Evolutionary conservation across 2,797 vertebrate genomes (phyloP), one percentile per base, ranked within the genome.

Genomic region (Diplodus puntazzo): DNA sequence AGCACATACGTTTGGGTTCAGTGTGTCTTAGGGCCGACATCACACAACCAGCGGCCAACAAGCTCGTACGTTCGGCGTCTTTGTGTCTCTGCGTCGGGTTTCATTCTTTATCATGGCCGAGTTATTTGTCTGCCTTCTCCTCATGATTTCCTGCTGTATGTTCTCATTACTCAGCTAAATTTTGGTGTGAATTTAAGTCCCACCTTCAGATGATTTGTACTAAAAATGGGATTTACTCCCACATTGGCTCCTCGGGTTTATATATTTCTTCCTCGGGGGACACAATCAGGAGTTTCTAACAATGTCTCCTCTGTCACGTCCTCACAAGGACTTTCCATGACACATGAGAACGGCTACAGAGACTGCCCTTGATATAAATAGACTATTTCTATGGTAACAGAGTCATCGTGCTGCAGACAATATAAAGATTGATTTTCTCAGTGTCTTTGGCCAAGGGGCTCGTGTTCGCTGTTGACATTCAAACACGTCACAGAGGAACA

Each of bases 271-370:
- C 39, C 16, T 14, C 1, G 16, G 61, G 61, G 17, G 25, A 23
- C 16, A 48, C 5, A 45, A 23, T 11, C 34, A 49, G 23, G 59
- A 57, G 57, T 75, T 57, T 66, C 11, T 66, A 66, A 53, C 65
- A 17, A 9, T 25, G 62, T 75, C 69, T 90, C 79, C 65, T 77
- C 77, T 76, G 65, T 43, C 17, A 0, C 34, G 83, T 69, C 88
- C 82, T 87, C 82, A 77, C 84, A 92, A 92, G 87, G 87, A 89
- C 89, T 81, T 83, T 87, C 65, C 52, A 60, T 80, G 92, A 87
- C 88, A 93, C 21, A 66, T 0, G 90, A 92, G 89, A 84, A 11
- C 77, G 10, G 55, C 71, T 75, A 71, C 34, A 57, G 59, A 84
- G 54, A 58, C 81, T 30, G 57, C 54, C 73, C 75, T 66, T 25